phyloP scores from a whole-genome alignment of 23 tunicate genomes.

The Halocynthia aurantium region DNA sequence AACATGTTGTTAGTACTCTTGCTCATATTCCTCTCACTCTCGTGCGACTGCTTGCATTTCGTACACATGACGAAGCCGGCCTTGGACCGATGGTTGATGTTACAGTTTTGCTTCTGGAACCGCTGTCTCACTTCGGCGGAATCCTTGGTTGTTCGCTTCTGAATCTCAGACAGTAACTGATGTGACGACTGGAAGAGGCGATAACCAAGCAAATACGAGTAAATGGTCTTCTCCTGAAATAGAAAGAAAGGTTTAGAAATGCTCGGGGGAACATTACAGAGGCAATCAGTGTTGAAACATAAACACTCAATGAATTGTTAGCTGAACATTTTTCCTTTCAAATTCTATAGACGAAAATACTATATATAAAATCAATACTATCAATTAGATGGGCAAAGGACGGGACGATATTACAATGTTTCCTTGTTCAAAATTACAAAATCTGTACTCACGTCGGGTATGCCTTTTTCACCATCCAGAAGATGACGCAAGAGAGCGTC shows the following conservation, averaged over 20 bases:
- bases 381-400: no score
- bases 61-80: not conserved
- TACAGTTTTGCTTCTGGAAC: conserved; percentile 11
- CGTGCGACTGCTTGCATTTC: conserved; percentile 18
- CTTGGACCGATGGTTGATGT: not conserved
- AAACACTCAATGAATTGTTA: no score
- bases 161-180: conserved; percentile 61
- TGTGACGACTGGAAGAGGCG: conserved; percentile 69
- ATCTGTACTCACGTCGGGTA: conserved; percentile 50
- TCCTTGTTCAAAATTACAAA: not conserved
- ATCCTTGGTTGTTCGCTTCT: conserved; percentile 30
- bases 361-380: not conserved
- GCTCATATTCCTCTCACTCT: conserved; percentile 6
- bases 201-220: conserved; percentile 81
- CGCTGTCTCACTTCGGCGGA: conserved; percentile 11
- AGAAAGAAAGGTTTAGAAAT: not conserved
- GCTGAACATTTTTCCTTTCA: no score
- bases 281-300: no score
- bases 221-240: conserved; percentile 55
- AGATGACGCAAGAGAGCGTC: conserved; percentile 90
- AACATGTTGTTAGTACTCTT: conserved; percentile 34
- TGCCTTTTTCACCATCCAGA: conserved; percentile 23
- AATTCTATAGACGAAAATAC: not conserved
- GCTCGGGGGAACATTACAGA: no score
- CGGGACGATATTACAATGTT: no score